These are phyloP conservation scores for Drosophila novamexicana DNA, from an alignment of 1,140 invertebrate genomes.

Conservation along the genomic window DNA sequence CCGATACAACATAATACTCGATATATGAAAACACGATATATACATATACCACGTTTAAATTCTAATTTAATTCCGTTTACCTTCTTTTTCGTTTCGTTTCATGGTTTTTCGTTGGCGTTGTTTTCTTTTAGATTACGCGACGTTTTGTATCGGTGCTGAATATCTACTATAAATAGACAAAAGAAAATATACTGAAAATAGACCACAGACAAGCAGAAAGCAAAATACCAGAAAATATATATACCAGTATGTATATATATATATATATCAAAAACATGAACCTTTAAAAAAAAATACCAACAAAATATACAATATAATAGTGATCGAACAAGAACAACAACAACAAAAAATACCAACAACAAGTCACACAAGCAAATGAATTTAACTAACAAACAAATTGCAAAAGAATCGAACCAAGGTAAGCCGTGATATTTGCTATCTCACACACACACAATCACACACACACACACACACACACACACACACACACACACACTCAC, in stretches of 20 bases:
- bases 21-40: slow-evolving; percentile 22
- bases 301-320: slow-evolving; percentile 16
- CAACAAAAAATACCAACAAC: slow-evolving; percentile 31
- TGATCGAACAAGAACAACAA: slow-evolving; percentile 27
- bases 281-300: slow-evolving; percentile 18
- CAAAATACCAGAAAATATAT: slow-evolving; percentile 21
- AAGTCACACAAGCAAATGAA: slow-evolving; percentile 43
- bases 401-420: slow-evolving; percentile 42
- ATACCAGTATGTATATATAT: slow-evolving; percentile 46
- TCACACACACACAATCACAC: slow-evolving; percentile 30
- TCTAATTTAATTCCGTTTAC: slow-evolving; percentile 76
- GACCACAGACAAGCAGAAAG: slow-evolving; percentile 27
- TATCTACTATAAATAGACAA: slow-evolving; percentile 83
- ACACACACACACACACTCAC: slow-evolving; percentile 14
- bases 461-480: slow-evolving; percentile 12
- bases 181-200: slow-evolving; percentile 36
- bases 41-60: slow-evolving; percentile 50
- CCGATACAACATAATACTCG: slow-evolving; percentile 32
- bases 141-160: slow-evolving; percentile 85
- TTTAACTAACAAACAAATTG: slow-evolving; percentile 19
- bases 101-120: slow-evolving; percentile 72
- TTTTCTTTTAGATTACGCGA: slow-evolving; percentile 84
- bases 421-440: slow-evolving; percentile 44
- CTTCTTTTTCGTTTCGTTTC: slow-evolving; percentile 81
- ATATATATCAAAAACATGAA: slow-evolving; percentile 28